phyloP scores from a whole-genome alignment of 2,797 vertebrate genomes.

The Pempheris klunzingeri region DNA sequence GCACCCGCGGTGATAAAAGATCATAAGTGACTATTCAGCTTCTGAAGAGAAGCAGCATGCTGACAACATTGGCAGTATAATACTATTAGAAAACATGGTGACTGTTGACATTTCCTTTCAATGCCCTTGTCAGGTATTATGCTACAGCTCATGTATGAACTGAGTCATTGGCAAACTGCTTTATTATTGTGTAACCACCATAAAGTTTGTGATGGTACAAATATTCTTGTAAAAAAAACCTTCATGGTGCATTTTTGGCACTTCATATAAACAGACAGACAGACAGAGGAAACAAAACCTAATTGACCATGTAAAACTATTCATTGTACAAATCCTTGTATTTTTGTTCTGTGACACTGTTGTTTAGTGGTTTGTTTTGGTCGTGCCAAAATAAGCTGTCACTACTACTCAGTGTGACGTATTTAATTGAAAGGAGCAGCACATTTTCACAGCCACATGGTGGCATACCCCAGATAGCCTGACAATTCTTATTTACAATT shows the following conservation, averaged over 20 bases:
- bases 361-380: constrained; percentile 27
- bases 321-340: constrained; percentile 13
- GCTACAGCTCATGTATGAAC: constrained; percentile 14
- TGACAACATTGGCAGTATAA: constrained; percentile 52
- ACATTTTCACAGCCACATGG: neutral
- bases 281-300: constrained; percentile 23
- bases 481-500: too few relatives aligned
- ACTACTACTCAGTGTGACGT: constrained; percentile 27
- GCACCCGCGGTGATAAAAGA: constrained; percentile 68
- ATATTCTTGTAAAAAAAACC: constrained; percentile 30
- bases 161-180: neutral
- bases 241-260: constrained; percentile 28
- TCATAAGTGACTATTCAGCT: constrained; percentile 62
- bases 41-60: constrained; percentile 53
- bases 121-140: constrained; percentile 27
- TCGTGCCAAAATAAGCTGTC: constrained; percentile 23
- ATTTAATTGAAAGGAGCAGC: neutral
- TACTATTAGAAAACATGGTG: constrained; percentile 44
- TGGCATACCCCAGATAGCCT: too few relatives aligned
- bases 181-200: constrained; percentile 5
- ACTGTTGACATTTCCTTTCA: constrained; percentile 49
- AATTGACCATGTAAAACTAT: constrained; percentile 6
- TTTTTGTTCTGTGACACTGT: constrained; percentile 23
- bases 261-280: constrained; percentile 30
- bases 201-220: constrained; percentile 19